phyloP scores from a whole-genome alignment of 2,113 vertebrate species.

The Myrmecophaga tridactyla region DNA sequence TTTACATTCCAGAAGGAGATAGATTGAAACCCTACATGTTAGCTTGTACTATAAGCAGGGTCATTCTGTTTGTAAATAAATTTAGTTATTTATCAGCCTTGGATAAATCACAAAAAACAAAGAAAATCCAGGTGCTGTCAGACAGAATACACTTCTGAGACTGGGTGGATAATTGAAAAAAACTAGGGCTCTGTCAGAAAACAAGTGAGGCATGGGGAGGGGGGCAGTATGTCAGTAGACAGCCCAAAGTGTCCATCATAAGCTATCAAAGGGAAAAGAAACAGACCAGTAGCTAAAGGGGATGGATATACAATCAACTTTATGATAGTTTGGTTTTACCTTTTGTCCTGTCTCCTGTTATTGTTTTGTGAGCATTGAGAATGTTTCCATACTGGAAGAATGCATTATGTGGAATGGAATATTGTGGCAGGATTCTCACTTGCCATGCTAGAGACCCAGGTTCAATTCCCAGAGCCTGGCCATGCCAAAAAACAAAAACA shows the following conservation, averaged over 20 bases:
- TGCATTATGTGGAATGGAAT: not conserved
- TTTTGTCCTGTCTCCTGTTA: not conserved
- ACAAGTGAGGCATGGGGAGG: no score
- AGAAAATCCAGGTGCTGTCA: not conserved
- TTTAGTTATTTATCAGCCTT: not conserved
- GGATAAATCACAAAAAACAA: not conserved
- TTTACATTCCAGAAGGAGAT: not conserved
- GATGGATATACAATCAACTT: not conserved
- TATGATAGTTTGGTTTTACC: not conserved
- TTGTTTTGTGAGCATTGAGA: not conserved
- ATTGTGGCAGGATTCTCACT: no score
- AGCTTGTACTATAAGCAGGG: not conserved
- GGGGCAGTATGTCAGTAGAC: accelerated
- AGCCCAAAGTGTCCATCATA: not conserved
- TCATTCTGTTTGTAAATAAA: not conserved
- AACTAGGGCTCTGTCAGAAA: not conserved
- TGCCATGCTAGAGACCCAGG: no score
- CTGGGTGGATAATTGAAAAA: not conserved
- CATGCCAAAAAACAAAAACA: no score
- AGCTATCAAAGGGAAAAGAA: accelerated
- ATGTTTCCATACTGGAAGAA: not conserved
- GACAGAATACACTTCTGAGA: not conserved
- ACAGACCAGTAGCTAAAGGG: accelerated
- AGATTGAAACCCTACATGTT: not conserved
- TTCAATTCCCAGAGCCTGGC: no score